phyloP scores from a whole-genome alignment of 37 sponge, comb jelly and placozoan genomes.

The Haliclona indistincta region DNA sequence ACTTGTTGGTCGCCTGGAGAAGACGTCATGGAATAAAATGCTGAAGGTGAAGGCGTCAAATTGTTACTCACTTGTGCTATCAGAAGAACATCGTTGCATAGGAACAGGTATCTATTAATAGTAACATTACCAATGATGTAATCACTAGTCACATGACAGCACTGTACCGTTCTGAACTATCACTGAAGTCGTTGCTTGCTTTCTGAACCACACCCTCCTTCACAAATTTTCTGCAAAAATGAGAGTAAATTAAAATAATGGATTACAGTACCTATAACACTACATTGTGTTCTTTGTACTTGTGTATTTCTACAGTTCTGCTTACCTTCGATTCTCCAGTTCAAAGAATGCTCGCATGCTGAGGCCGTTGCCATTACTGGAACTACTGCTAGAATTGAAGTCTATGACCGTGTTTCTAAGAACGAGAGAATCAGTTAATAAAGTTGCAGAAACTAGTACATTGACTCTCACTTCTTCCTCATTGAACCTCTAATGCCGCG shows the following conservation, averaged over 20 bases:
- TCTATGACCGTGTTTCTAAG: neutral
- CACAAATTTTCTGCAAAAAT: slow-evolving; percentile 36
- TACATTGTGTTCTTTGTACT: neutral
- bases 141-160: neutral
- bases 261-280: neutral
- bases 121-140: neutral
- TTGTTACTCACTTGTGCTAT: slow-evolving; percentile 64
- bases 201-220: slow-evolving; percentile 46
- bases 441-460: too few relatives aligned
- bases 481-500: neutral
- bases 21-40: slow-evolving; percentile 3
- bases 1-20: slow-evolving; percentile 39
- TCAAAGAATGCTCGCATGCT: slow-evolving; percentile 56
- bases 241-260: neutral
- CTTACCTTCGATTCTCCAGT: slow-evolving; percentile 54
- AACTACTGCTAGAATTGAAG: neutral
- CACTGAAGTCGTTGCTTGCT: slow-evolving; percentile 49
- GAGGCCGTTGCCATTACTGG: neutral
- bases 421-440: neutral
- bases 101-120: slow-evolving; percentile 49
- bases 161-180: slow-evolving; percentile 48
- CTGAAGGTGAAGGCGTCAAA: neutral
- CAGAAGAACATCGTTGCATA: slow-evolving; percentile 72
- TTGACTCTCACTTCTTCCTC: neutral
- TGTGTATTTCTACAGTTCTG: neutral